A percentile compares a stretch with the other conserved stretches of the same genome.
Conservation (phyloP, 2,797 vertebrate genomes). For the Tympanoctomys barrerae region DNA sequence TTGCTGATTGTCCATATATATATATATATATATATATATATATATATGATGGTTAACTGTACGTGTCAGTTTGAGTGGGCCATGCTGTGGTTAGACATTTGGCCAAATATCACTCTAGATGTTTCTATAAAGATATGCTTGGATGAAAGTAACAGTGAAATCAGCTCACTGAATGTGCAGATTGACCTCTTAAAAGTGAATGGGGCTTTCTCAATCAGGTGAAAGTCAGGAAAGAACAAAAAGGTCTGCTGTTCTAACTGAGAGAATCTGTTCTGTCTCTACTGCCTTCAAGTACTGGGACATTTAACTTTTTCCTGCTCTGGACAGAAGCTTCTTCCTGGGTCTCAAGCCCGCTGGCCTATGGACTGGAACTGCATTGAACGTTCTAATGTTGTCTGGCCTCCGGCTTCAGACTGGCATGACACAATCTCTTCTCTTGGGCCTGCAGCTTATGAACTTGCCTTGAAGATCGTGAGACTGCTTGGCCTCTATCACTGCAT, state of each 20-base stretch:
- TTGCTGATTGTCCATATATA: background rate
- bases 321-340: slow-evolving; percentile 7
- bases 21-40: too few relatives aligned
- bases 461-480: background rate
- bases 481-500: background rate
- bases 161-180: background rate
- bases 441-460: background rate
- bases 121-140: background rate
- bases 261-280: background rate
- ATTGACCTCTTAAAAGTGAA: background rate
- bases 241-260: background rate
- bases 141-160: background rate
- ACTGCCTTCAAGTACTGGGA: background rate
- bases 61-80: background rate
- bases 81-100: background rate
- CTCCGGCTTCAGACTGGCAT: background rate
- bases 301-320: background rate
- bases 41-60: background rate
- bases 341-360: background rate
- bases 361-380: background rate
- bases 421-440: background rate
- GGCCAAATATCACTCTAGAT: background rate
- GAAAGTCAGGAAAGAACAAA: slow-evolving; percentile 45
- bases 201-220: background rate
- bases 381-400: background rate